Conservation (phyloP, 2,113 vertebrate genomes). For the Pangasianodon hypophthalmus region DNA sequence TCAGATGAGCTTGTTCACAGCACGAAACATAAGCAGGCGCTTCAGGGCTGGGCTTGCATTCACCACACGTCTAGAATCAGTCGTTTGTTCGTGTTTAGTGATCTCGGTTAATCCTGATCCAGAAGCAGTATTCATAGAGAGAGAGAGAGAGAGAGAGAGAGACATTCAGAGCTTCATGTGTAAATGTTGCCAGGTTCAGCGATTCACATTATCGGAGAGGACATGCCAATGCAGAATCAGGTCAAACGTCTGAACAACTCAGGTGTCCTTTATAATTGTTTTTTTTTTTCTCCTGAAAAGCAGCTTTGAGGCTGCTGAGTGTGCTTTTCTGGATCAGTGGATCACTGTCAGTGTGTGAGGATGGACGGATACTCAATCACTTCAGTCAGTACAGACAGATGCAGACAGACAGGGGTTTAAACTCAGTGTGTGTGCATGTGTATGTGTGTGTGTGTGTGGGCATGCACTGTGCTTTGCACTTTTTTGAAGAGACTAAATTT, state of each 20-base stretch:
- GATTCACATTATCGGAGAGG: neutral
- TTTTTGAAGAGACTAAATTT: neutral
- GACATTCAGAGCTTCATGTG: neutral
- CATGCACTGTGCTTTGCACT: neutral
- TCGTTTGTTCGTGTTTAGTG: slow-evolving; percentile 15
- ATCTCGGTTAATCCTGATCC: slow-evolving; percentile 31
- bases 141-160: slow-evolving; percentile 8
- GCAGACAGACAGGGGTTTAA: slow-evolving; percentile 15
- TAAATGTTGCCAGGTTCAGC: neutral
- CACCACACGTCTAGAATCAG: slow-evolving; percentile 26
- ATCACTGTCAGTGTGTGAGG: slow-evolving; percentile 41
- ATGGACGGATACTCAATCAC: slow-evolving; percentile 21
- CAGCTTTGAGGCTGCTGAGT: slow-evolving; percentile 18
- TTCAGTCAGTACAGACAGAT: neutral
- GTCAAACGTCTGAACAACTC: slow-evolving; percentile 28
- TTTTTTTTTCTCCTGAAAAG: slow-evolving; percentile 13
- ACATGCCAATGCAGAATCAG: slow-evolving; percentile 7
- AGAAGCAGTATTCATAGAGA: neutral
- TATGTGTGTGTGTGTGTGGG: slow-evolving; percentile 23
- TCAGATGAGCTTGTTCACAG: slow-evolving; percentile 53
- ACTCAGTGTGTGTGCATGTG: neutral
- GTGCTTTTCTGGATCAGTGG: slow-evolving; percentile 29
- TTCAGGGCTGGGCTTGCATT: slow-evolving; percentile 29
- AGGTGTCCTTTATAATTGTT: slow-evolving; percentile 6
- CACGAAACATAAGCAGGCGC: slow-evolving; percentile 37